Evolutionary conservation across 1,140 invertebrate species (phyloP), one percentile per base, ranked within the genome.

Genomic region (Hypothenemus hampei): DNA sequence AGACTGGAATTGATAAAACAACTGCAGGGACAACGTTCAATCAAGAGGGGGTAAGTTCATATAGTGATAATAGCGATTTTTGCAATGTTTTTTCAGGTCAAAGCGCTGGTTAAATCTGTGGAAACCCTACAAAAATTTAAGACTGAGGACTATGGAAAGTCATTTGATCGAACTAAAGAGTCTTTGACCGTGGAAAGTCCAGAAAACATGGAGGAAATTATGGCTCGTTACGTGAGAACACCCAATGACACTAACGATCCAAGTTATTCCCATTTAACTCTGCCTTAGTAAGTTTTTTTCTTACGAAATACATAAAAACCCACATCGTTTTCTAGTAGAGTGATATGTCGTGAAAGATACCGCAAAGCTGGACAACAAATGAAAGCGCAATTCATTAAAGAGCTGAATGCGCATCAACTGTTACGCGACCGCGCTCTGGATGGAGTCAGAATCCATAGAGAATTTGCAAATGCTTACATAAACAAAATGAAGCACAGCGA

Each of bases 321-420:
- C 0, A 23, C 23, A 22, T 43, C 3, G 8, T 37, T 41, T 41
- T 13, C 16, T 51, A 69, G 68, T 57, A 48, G 62, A 11, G 68
- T 71, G n/a, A 61, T 66, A 31, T 71, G 69, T 50, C 61, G 68
- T 11, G 63, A 69, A 54, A 54, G 69, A 46, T 69, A 68, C 37
- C 45, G 53, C 22, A 61, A 49, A 41, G 50, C 49, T 7, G 62
- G 56, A 3, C 50, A 57, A n/a, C 39, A 61, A 33, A 62, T 68
- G 49, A 59, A 60, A 11, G 36, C 43, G 4, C 64, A 68, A 47
- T 69, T 70, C 43, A 60, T 66, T 22, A 63, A 57, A 36, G 68
- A 71, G 62, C 59, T 70, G 11, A 49, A 53, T 11, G 26, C 50
- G 8, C 67, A 69, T 37, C 67, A 71, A 55, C 35, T 58, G 11